These are phyloP conservation scores for Leguminivora glycinivorella DNA, from an alignment of 1,140 invertebrate genomes.

Conservation along the genomic window DNA sequence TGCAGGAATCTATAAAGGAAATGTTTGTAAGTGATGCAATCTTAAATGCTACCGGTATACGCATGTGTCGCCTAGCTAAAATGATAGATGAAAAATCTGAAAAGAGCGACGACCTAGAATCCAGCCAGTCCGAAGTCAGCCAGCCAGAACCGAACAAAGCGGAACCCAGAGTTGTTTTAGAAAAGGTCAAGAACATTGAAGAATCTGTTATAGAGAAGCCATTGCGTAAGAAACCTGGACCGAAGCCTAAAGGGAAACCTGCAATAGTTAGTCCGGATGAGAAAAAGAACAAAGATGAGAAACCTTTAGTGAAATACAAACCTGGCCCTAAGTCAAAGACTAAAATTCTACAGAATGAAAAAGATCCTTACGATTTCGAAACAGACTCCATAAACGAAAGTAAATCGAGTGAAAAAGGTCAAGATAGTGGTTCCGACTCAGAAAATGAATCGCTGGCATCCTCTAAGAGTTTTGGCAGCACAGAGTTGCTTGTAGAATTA, in stretches of 20 bases:
- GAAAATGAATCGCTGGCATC: constrained; percentile 57
- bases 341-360: constrained; percentile 42
- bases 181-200: constrained; percentile 50
- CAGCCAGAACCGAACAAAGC: constrained; percentile 35
- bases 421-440: constrained; percentile 47
- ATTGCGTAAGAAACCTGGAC: constrained; percentile 45
- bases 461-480: constrained; percentile 52
- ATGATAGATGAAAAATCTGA: constrained; percentile 52
- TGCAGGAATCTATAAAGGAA: constrained; percentile 84
- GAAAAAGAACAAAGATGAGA: constrained; percentile 36
- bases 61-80: constrained; percentile 78
- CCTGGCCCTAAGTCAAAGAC: constrained; percentile 63
- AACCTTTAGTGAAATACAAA: constrained; percentile 39
- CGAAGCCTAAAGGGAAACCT: constrained; percentile 49
- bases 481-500: constrained; percentile 45
- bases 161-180: constrained; percentile 48
- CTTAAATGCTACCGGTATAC: constrained; percentile 73
- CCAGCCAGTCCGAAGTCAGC: constrained; percentile 33
- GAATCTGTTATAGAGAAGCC: constrained; percentile 34
- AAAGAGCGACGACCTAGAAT: not conserved
- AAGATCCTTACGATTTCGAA: constrained; percentile 64
- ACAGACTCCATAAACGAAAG: constrained; percentile 56
- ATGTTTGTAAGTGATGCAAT: constrained; percentile 84
- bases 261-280: constrained; percentile 27
- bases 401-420: constrained; percentile 43